These are phyloP conservation scores for Acestrorhynchus altus DNA, from an alignment of 2,797 vertebrate species.

Conservation along the genomic window DNA sequence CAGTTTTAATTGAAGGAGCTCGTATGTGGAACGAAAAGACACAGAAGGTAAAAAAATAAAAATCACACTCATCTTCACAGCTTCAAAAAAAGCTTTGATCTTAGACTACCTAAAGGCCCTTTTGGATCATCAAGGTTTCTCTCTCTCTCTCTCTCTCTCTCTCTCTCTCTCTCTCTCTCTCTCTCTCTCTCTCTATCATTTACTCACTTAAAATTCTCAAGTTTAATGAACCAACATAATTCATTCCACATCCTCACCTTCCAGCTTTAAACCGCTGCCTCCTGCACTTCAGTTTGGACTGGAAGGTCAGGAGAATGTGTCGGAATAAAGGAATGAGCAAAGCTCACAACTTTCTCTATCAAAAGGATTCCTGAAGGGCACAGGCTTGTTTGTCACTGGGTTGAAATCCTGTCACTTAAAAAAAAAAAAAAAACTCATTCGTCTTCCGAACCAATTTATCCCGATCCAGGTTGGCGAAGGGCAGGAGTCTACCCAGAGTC, in stretches of 20 bases:
- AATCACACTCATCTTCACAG: not conserved
- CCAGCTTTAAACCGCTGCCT: constrained; percentile 39
- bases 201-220: constrained; percentile 32
- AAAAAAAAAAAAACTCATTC: no score
- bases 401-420: no score
- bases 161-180: constrained; percentile 49
- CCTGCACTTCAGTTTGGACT: constrained; percentile 66
- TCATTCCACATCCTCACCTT: constrained; percentile 29
- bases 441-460: no score
- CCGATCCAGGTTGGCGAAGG: no score
- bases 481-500: no score
- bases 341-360: no score
- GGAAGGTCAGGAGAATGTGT: not conserved
- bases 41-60: constrained; percentile 9
- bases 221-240: constrained; percentile 7
- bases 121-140: constrained; percentile 37
- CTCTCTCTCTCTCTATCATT: constrained; percentile 43
- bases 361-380: no score
- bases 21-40: not conserved
- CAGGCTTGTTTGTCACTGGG: no score
- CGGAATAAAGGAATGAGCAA: not conserved
- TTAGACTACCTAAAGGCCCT: constrained; percentile 12
- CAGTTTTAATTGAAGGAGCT: constrained; percentile 7
- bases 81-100: constrained; percentile 21
- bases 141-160: constrained; percentile 40